Base-by-base conservation (phyloP, 2,113 vertebrate species). In the Vidua macroura region DNA sequence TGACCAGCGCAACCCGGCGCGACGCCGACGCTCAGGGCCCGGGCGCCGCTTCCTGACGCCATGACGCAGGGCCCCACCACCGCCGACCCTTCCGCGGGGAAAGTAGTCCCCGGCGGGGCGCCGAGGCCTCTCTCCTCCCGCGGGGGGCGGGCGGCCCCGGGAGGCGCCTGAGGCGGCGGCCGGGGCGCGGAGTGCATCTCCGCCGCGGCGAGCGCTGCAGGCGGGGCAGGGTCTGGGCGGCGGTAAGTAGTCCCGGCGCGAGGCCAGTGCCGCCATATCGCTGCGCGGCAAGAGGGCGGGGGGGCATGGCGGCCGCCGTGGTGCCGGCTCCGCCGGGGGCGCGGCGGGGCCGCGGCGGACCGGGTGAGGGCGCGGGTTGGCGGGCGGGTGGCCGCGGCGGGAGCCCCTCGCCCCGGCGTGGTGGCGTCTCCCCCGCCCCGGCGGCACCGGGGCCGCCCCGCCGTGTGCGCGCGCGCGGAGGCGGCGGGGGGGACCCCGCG, bases 21-120 rank as follows among this genome's bases (percentile, higher is more conserved):
- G 80, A 91, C 88, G 75, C 68, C 93, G 93, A 91, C 91, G 92
- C 80, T 80, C 93, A 88, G 88, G 93, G 81, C 95, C 95, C 93
- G 48, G 83, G 91, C 95, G 95, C 93, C 72, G 39, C 81, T 95
- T 80, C 92, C 77, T 80, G 92, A 92, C 93, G 87, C 23, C 59
- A 77, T 77, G 48, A 95, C 83, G 94, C 20, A 52, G 0, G 0
- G 0, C 0, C 1, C 0, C 5, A 1, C 0, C 2, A 1, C 56
- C 5, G 8, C 17, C 17, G 1, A 52, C 46, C 30, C 70, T 28
- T 90, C 86, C 89, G 90, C 86, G 23, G 6, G 23, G 4, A 87
- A 96, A 96, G 31, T 90, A 96, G 82, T 81, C 17, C 93, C 53
- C 8, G 7, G 13, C 11, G 11, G 27, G 41, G 11, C 11, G 20